These are phyloP conservation scores for Danio rerio DNA, from an alignment of 2,113 vertebrate species.

Conservation along the genomic window DNA sequence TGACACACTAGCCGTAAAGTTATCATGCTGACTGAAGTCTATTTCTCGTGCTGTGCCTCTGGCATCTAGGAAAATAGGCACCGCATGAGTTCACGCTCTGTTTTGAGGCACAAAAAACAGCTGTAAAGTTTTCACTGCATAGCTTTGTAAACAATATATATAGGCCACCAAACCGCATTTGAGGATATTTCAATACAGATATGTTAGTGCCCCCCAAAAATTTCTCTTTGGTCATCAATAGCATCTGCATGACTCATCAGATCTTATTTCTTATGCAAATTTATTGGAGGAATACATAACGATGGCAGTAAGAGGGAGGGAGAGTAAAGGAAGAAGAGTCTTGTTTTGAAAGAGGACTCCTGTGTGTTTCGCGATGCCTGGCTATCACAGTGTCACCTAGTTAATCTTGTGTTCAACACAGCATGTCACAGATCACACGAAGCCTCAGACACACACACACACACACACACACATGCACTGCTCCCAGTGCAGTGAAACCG, in stretches of 20 bases:
- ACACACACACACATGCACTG: conserved; percentile 30
- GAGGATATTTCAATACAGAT: not conserved
- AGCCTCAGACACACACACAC: conserved; percentile 24
- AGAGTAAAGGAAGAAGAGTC: conserved; percentile 28
- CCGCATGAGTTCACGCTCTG: not conserved
- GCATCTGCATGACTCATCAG: not conserved
- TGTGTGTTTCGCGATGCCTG: conserved; percentile 32
- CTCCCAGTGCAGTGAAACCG: conserved; percentile 50
- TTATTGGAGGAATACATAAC: not conserved
- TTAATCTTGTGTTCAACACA: conserved; percentile 56
- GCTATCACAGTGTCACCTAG: conserved; percentile 52
- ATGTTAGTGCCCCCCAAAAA: not conserved
- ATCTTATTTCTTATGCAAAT: conserved; percentile 26
- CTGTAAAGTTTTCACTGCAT: not conserved
- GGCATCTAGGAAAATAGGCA: conserved; percentile 8
- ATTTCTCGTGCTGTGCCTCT: conserved; percentile 5
- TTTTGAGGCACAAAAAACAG: not conserved
- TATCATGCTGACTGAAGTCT: conserved; percentile 4
- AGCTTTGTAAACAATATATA: not conserved
- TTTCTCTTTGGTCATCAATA: not conserved
- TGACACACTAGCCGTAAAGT: not conserved
- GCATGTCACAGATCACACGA: conserved; percentile 45
- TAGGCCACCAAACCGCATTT: not conserved
- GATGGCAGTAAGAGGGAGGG: conserved; percentile 10
- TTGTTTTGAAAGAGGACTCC: conserved; percentile 56